These are phyloP conservation scores for Sinella curviseta DNA, from an alignment of 1,140 invertebrate genomes.

Conservation along the genomic window DNA sequence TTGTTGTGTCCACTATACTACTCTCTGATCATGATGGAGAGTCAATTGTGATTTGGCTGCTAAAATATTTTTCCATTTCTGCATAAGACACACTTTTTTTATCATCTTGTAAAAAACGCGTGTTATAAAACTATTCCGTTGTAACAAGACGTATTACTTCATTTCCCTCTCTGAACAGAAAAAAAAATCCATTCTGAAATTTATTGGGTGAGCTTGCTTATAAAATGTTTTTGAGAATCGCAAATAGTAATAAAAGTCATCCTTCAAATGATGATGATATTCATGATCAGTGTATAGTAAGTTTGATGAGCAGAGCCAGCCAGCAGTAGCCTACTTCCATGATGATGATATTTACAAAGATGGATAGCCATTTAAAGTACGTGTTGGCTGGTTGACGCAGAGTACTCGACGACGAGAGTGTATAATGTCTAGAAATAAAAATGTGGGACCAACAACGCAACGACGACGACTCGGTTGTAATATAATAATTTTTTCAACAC, in stretches of 20 bases:
- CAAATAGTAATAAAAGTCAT: not conserved
- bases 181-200: slow-evolving; percentile 2
- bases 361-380: not conserved
- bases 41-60: not conserved
- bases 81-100: too few species aligned
- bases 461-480: too few species aligned
- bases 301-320: not conserved
- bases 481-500: too few species aligned
- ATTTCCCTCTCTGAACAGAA: too few species aligned
- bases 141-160: too few species aligned
- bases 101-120: too few species aligned
- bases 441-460: too few species aligned
- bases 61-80: not conserved
- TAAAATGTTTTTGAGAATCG: not conserved
- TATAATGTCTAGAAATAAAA: too few species aligned
- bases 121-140: too few species aligned
- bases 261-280: too few species aligned
- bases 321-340: not conserved
- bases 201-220: slow-evolving; percentile 13
- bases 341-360: too few species aligned
- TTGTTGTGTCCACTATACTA: not conserved
- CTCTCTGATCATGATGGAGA: not conserved
- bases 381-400: not conserved
- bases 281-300: too few species aligned
- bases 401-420: not conserved